These are phyloP conservation scores for Junco hyemalis DNA, from an alignment of 2,113 vertebrate species.

Conservation along the genomic window DNA sequence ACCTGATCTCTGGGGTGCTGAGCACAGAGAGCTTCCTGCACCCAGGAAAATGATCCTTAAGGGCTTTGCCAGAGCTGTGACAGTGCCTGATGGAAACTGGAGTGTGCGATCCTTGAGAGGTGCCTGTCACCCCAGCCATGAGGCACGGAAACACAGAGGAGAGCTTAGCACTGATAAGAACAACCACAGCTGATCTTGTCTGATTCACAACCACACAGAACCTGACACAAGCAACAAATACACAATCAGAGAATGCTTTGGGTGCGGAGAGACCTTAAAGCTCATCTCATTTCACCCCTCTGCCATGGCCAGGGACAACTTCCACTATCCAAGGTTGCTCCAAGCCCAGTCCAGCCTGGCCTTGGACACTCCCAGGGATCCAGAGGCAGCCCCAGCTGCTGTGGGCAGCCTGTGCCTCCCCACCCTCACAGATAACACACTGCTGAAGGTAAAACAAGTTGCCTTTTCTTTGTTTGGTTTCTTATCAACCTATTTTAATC, in stretches of 20 bases:
- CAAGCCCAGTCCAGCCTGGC: not conserved
- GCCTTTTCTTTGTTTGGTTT: not conserved
- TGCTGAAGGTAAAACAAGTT: not conserved
- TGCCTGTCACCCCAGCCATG: not conserved
- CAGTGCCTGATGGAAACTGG: not conserved
- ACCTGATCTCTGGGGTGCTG: accelerated
- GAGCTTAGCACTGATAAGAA: not conserved
- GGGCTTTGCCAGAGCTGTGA: not conserved
- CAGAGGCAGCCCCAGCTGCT: not conserved
- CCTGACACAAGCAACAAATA: not conserved
- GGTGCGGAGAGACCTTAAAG: not conserved
- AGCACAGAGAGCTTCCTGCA: not conserved
- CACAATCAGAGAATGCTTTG: not conserved
- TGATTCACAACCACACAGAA: not conserved
- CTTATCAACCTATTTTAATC: not conserved
- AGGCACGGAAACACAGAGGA: not conserved
- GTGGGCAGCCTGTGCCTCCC: not conserved
- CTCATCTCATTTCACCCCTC: not conserved
- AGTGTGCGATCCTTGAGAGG: not conserved
- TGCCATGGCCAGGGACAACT: not conserved
- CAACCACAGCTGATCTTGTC: not conserved
- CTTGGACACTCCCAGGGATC: not conserved
- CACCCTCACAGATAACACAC: not conserved
- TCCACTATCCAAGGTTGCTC: not conserved
- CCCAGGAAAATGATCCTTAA: not conserved